Base-by-base conservation (phyloP, 2,113 vertebrate species). In the Thinocorus orbignyianus region DNA sequence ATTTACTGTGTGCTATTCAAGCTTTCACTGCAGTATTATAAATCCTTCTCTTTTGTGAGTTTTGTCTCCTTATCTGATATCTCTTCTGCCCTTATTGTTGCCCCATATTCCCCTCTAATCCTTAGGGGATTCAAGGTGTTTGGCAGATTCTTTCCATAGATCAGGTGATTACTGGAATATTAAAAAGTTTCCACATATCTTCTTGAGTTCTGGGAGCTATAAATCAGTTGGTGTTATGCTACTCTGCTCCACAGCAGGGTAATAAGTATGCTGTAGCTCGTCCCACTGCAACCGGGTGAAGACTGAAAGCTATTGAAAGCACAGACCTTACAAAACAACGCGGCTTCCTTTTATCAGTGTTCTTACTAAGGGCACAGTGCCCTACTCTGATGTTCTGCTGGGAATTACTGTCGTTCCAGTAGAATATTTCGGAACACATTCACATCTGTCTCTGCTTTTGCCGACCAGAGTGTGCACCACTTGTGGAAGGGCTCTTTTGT, bases 1-100 rank as follows among this genome's bases (percentile, higher is more conserved):
- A 93, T 94, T 95, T 88, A 55, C 85, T 88, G 82, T 96, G 87
- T 2, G 8, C 88, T 86, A 73, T 93, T 90, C 79, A 71, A 28
- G 60, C 81, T 95, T 90, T 52, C 62, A 33, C 84, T 80, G 3
- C 57, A 28, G 58, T 35, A 6, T 76, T 87, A 33, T 52, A 91
- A 91, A 92, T 70, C 80, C 76, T 92, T 37, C 79, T 51, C 71
- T 85, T 93, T 73, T 80, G 64, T 87, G 48, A 79, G 48, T 68
- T 92, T 86, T 61, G n/a, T 85, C 41, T 87, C 82, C n/a, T 90
- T 85, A 82, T 94, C 81, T 46, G 37, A 1, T 73, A 42, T 13
- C 74, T 82, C 71, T 86, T 72, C 51, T 82, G 41, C 52, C 51
- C 20, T 62, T 8, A 18, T 23, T 82, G 28, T 85, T 48, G 42